Evolutionary conservation across 2,797 vertebrate genomes (phyloP).

Genomic region (Argya squamiceps): DNA sequence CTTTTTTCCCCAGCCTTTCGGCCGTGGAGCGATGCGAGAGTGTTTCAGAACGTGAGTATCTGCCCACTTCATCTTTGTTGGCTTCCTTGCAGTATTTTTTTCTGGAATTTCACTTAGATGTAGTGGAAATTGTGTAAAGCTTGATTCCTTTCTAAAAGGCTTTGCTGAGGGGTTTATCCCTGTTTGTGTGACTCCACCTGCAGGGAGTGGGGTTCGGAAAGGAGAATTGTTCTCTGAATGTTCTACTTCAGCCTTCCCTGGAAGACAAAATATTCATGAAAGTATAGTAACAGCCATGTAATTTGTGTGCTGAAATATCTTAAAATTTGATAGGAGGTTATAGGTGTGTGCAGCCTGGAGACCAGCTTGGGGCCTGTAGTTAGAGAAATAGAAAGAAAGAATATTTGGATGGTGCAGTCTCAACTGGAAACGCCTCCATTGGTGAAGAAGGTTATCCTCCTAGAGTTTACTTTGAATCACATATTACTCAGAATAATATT

Average conservation of each 20-base stretch:
- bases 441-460: background rate
- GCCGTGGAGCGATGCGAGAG: slow-evolving; percentile 95
- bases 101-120: background rate
- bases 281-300: background rate
- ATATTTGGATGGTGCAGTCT: background rate
- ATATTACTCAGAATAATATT: background rate
- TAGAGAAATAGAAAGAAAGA: background rate
- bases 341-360: background rate
- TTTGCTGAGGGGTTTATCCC: background rate
- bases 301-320: background rate
- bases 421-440: background rate
- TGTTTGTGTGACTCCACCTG: background rate
- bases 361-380: background rate
- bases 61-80: background rate
- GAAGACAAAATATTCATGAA: background rate
- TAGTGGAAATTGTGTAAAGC: background rate
- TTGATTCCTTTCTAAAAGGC: background rate
- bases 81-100: background rate
- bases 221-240: background rate
- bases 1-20: slow-evolving; percentile 85
- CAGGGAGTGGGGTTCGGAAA: background rate
- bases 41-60: slow-evolving; percentile 95
- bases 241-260: background rate
- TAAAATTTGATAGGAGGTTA: background rate
- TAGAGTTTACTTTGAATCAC: background rate